Evolutionary conservation across 2,113 vertebrate genomes (phyloP), one percentile per base, ranked within the genome.

Genomic region (Tringa solitaria): DNA sequence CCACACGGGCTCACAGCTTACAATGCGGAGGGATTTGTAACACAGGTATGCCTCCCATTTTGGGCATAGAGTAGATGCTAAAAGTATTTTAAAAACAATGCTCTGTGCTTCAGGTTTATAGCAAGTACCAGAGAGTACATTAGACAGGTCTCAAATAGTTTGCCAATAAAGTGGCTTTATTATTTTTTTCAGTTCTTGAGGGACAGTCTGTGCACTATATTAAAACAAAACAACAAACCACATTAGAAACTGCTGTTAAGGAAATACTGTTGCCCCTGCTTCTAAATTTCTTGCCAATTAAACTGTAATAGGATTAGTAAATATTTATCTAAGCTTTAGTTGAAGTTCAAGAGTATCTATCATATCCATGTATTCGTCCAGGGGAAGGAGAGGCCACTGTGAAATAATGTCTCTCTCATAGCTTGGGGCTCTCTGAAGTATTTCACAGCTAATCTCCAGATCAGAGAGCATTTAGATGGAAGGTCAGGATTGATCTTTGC

Each of bases 251-350:
- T 37, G 72, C 93, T 90, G 83, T 90, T 86, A 90, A 79, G 90
- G 86, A 96, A 95, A 80, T 86, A 74, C 37, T 84, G 8, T 69
- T 83, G 54, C 9, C n/a, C 19, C 14, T 69, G 41, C 72, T 92
- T 84, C 69, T 79, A 93, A 77, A 88, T 77, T 86, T 64, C 35
- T 65, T 81, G 68, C 46, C 63, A 92, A 69, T 84, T 93, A 88
- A 95, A 74, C 72, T 90, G 54, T 70, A 92, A 94, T 77, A 61
- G 21, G 22, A 64, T 93, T 80, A 86, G 63, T 89, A 93, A 96
- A 94, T 93, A 92, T 90, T 96, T 92, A 77, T 80, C 45, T 76
- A 93, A 30, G 39, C 33, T 83, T 77, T 41, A 61, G 84, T 35
- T 68, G 50, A 91, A 91, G 73, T 93, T 94, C 84, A 91, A 69